Evolutionary conservation across 2,888 invertebrate species (phyloP).

Genomic region (Sphaerophoria rueppellii): DNA sequence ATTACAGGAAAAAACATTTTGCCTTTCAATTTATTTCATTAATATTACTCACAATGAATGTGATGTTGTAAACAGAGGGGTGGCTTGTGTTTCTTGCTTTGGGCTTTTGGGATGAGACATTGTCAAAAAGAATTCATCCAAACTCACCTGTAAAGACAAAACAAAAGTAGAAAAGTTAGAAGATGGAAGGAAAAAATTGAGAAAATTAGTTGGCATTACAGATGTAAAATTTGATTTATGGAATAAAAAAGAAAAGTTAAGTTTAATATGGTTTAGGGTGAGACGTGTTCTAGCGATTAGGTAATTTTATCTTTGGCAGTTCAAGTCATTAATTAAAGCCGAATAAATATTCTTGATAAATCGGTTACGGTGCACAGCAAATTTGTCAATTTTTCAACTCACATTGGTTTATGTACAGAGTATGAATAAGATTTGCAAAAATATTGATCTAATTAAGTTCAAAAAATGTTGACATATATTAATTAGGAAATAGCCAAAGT

Average conservation of each 20-base stretch:
- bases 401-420: no score
- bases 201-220: conserved; percentile 55
- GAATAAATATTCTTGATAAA: conserved; percentile 37
- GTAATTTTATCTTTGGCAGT: conserved; percentile 15
- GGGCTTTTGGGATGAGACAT: neutral
- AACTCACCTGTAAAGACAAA: conserved; percentile 60
- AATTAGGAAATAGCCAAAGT: no score
- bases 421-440: no score
- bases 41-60: conserved; percentile 58
- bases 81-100: neutral
- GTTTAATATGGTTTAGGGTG: neutral
- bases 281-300: neutral
- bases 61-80: neutral
- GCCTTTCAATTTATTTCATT: conserved; percentile 59
- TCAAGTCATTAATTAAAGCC: conserved; percentile 53
- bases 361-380: neutral
- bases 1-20: conserved; percentile 52
- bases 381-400: neutral
- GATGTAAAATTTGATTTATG: conserved; percentile 65
- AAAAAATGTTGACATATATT: no score
- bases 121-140: conserved; percentile 53
- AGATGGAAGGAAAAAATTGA: conserved; percentile 1
- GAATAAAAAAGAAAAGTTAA: conserved; percentile 14
- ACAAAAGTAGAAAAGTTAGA: neutral
- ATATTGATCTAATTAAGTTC: no score